phyloP scores from a whole-genome alignment of 2,113 vertebrate species.

The Isurus oxyrinchus region DNA sequence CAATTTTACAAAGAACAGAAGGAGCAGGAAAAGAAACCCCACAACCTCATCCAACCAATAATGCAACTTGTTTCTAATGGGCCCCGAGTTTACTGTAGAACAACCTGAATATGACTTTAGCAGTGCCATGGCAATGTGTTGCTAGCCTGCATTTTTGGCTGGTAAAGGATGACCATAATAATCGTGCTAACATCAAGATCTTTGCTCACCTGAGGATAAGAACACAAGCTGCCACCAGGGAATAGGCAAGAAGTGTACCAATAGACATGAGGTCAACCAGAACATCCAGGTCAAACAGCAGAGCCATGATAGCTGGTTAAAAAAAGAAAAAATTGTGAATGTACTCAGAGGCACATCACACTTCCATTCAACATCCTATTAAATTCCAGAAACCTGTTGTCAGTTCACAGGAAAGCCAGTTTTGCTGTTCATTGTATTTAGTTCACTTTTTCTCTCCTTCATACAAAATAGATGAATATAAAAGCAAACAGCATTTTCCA shows the following conservation, averaged over 20 bases:
- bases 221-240: slow-evolving; percentile 84
- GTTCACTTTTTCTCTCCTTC: not conserved
- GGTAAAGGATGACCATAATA: not conserved
- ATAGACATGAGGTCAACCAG: slow-evolving; percentile 97
- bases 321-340: slow-evolving; percentile 26
- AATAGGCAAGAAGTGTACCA: slow-evolving; percentile 86
- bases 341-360: not conserved
- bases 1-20: not conserved
- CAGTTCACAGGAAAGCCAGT: not conserved
- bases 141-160: not conserved
- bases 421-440: not conserved
- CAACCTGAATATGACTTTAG: not conserved
- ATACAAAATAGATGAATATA: too few species aligned
- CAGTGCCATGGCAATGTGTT: not conserved
- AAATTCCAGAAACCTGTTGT: not conserved
- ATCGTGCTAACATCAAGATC: not conserved
- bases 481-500: not conserved
- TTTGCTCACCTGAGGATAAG: slow-evolving; percentile 82
- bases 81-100: not conserved
- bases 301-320: slow-evolving; percentile 79
- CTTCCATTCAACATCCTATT: not conserved
- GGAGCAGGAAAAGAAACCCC: not conserved
- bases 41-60: not conserved
- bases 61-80: not conserved
- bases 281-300: slow-evolving; percentile 79